Evolutionary conservation across 2,113 vertebrate genomes (phyloP).

Genomic region (Sturnira hondurensis): DNA sequence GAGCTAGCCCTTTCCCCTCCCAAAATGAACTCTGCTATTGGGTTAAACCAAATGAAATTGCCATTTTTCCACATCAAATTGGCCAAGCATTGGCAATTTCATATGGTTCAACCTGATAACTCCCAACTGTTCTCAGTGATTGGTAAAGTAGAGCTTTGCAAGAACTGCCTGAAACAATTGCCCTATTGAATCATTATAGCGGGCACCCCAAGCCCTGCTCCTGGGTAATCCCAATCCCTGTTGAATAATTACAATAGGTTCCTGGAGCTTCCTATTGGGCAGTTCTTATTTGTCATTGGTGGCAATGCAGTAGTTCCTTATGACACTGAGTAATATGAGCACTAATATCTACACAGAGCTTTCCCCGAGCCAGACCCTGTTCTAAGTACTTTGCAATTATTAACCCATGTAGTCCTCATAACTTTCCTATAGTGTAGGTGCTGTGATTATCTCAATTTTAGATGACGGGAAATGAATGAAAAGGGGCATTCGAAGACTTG

Average conservation of each 20-base stretch:
- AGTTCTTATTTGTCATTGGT: background rate
- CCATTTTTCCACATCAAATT: background rate
- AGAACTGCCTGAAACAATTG: background rate
- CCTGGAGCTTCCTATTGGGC: background rate
- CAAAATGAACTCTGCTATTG: slow-evolving; percentile 14
- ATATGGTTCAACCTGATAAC: background rate
- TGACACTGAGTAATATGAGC: background rate
- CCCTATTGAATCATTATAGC: background rate
- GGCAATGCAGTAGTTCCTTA: background rate
- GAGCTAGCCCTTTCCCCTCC: background rate
- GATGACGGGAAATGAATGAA: background rate
- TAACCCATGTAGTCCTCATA: background rate
- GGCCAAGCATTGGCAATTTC: background rate
- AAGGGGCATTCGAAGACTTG: background rate
- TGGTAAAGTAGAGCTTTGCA: background rate
- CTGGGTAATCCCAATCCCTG: background rate
- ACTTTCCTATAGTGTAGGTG: background rate
- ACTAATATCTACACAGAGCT: background rate
- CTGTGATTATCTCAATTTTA: background rate
- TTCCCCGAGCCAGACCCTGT: background rate
- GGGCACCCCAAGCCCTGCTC: background rate
- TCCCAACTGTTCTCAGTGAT: background rate
- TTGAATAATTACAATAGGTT: background rate
- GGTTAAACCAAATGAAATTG: background rate
- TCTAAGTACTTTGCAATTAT: background rate